Base-by-base conservation (phyloP, 2,888 invertebrate genomes). In the Ganaspis brasiliensis region DNA sequence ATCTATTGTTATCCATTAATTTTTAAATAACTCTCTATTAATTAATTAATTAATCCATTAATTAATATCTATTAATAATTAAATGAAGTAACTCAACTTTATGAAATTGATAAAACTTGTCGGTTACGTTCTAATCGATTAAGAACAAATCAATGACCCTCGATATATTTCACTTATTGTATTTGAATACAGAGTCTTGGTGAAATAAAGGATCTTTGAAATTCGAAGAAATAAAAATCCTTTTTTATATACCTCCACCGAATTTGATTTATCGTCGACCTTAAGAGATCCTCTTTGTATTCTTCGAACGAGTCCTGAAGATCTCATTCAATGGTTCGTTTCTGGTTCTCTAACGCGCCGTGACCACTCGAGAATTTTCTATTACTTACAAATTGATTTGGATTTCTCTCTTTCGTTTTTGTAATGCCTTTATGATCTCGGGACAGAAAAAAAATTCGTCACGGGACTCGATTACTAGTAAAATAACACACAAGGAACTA, bases 321-420 rank as follows among this genome's bases (percentile, higher is more conserved):
- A 77, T 75, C 59, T 74, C 70, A 63, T 67, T 72, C 78, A 77
- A 74, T 75, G 74, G 75, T 57, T 74, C 76, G 76, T 81, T 80
- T 76, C 78, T 78, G 73, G 72, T 73, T 77, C 71, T 77, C 72
- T 77, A 80, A 78, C 76, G 59, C 72, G 71, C 72, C 75, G 63
- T 79, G 80, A 79, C 76, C 75, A 52, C 57, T 59, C 52, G 55
- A 77, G 81, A 81, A 79, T 78, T 81, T 81, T 82, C 78, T 74
- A 82, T 82, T 80, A 78, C 75, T 37, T 56, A 24, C 24, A 74
- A 78, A 80, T 81, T 78, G 78, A 81, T 79, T 81, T 79, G 77
- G 77, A 79, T 76, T 72, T 71, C 56, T 72, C 40, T 67, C 67
- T 45, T 45, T 67, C 45, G 40, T 45, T 45, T 40, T 67, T 45